Evolutionary conservation across 1,140 invertebrate species (phyloP).

Genomic region (Apolygus lucorum): DNA sequence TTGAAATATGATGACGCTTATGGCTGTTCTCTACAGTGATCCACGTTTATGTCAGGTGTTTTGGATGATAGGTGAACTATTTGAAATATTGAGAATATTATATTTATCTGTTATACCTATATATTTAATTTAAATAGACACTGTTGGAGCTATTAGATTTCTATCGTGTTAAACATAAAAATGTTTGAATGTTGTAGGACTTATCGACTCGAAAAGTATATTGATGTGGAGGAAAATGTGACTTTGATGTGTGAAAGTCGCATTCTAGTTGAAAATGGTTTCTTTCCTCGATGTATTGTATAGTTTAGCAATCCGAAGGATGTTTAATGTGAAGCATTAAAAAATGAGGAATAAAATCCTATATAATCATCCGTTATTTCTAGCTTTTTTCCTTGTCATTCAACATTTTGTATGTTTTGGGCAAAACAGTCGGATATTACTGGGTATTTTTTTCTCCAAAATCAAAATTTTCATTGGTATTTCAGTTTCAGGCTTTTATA

Average conservation of each 20-base stretch:
- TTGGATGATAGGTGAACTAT: not conserved
- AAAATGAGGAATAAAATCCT: too few relatives aligned
- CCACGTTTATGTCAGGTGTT: not conserved
- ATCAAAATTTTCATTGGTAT: too few relatives aligned
- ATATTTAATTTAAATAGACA: too few relatives aligned
- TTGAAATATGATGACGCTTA: conserved; percentile 16
- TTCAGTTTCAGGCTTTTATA: too few relatives aligned
- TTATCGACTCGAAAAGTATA: too few relatives aligned
- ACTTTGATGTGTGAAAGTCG: not conserved
- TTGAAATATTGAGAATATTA: not conserved
- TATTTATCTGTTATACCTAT: too few relatives aligned
- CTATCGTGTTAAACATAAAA: not conserved
- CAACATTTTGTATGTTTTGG: too few relatives aligned
- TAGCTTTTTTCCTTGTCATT: too few relatives aligned
- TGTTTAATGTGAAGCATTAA: too few relatives aligned
- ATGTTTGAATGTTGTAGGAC: not conserved
- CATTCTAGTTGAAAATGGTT: not conserved
- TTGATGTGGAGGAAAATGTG: not conserved
- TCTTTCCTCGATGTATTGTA: not conserved
- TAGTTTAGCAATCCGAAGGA: not conserved
- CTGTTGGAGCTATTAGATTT: conserved; percentile 8
- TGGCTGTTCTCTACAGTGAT: not conserved
- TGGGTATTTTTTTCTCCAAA: too few relatives aligned
- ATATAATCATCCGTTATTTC: too few relatives aligned
- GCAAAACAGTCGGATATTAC: too few relatives aligned